Evolutionary conservation across 2,797 vertebrate genomes (phyloP).

Genomic region (Karalla daura): DNA sequence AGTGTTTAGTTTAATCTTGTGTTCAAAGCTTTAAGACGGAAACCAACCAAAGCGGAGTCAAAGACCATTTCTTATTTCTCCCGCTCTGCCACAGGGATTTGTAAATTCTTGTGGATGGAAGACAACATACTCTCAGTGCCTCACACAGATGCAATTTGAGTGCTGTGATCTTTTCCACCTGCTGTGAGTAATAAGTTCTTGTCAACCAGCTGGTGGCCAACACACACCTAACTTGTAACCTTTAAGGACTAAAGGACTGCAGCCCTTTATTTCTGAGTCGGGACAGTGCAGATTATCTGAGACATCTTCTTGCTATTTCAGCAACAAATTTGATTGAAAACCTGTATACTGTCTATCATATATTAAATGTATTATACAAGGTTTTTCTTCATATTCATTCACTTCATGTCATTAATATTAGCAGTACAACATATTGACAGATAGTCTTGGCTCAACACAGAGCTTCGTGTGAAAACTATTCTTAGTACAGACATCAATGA

Average conservation of each 20-base stretch:
- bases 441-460: no score
- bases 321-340: not conserved
- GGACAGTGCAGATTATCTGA: not conserved
- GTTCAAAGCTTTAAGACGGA: conserved; percentile 12
- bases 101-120: not conserved
- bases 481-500: no score
- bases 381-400: not conserved
- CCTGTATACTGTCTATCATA: not conserved
- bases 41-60: conserved; percentile 10
- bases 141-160: not conserved
- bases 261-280: not conserved
- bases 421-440: no score
- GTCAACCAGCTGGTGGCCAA: not conserved
- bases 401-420: no score
- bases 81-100: conserved; percentile 12
- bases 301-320: not conserved
- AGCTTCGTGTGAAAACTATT: no score
- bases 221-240: not conserved
- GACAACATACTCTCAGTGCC: not conserved
- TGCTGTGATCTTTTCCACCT: conserved; percentile 3
- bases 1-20: conserved; percentile 7
- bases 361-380: not conserved
- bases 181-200: not conserved
- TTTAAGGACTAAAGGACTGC: not conserved
- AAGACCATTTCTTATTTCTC: conserved; percentile 1